Base-by-base conservation (phyloP, 1,140 invertebrate genomes). In the Callitettix versicolor region DNA sequence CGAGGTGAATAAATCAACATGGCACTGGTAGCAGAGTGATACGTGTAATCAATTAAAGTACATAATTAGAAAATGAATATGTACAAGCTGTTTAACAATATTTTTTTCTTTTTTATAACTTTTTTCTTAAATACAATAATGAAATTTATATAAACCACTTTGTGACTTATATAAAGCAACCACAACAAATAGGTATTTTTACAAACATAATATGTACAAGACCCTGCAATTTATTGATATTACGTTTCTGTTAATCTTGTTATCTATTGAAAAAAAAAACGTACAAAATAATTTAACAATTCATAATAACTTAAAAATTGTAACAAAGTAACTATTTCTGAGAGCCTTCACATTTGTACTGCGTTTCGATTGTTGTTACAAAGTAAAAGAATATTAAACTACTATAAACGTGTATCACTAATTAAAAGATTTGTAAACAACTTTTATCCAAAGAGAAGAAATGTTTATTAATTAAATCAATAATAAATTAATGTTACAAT, bases 31-130 rank as follows among this genome's bases (percentile, higher is more conserved):
- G 40, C 48, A 57, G 56, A 51, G 48, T 51, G 48, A 51, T 57
- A 53, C 47, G 55, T 60, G 55, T 60, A 60, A 60, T 60, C 48
- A 60, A 60, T 56, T 59, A 60, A 60, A 57, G 52, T 49, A 56
- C 49, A 57, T 60, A 57, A 60, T 55, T 57, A 50, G 57, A 60
- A 60, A 60, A 60, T 56, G 46, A 60, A 56, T 60, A 60, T 60
- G 42, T 60, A 60, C 58, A 60, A 60, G 58, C 58, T 43, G 53
- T 60, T 30, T 30, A 30, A 30, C 26, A 30, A 30, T 30, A 30
- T 30, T 30, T 9, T 9, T 9, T 3, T 30, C 26, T 30, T 30
- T 53, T n/a, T n/a, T n/a, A n/a, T n/a, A 59, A 59, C 58, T 56
- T 55, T 59, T 22, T 58, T 55, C 21, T 24, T 55, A 24, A 55